Evolutionary conservation across 2,797 vertebrate genomes (phyloP).

Genomic region (Coreius guichenoti): DNA sequence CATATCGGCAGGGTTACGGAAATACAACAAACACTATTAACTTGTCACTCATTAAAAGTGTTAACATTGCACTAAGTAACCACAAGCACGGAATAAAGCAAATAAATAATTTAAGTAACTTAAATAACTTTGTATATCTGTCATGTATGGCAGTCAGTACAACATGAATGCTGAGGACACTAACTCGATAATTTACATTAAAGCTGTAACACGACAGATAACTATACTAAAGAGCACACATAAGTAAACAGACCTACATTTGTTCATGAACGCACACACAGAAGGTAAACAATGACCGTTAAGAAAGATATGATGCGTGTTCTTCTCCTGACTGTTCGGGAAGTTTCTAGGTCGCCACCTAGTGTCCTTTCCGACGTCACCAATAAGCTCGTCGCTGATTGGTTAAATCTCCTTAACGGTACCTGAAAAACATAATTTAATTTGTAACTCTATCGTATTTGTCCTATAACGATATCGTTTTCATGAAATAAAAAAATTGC

Average conservation of each 20-base stretch:
- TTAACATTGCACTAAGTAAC: neutral
- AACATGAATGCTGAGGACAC: accelerated
- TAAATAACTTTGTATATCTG: neutral
- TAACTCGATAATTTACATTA: neutral
- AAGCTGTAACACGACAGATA: neutral
- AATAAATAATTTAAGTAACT: neutral
- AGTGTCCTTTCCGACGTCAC: neutral
- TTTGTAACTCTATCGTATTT: no score
- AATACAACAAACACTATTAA: neutral
- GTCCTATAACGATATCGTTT: no score
- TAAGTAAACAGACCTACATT: neutral
- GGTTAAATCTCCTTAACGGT: no score
- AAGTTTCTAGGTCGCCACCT: neutral
- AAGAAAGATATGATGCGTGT: no score
- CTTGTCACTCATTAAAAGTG: neutral
- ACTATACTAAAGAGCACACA: neutral
- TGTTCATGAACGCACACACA: neutral
- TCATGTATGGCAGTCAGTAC: neutral
- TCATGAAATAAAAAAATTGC: no score
- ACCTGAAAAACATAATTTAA: no score
- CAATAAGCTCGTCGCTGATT: no score
- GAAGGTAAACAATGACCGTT: neutral
- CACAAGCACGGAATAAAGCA: neutral
- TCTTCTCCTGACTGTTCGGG: neutral
- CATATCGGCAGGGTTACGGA: neutral